A percentile compares a stretch with the other conserved stretches of the same genome.
Conservation (phyloP, 2,113 vertebrate genomes). For the Petaurus breviceps region DNA sequence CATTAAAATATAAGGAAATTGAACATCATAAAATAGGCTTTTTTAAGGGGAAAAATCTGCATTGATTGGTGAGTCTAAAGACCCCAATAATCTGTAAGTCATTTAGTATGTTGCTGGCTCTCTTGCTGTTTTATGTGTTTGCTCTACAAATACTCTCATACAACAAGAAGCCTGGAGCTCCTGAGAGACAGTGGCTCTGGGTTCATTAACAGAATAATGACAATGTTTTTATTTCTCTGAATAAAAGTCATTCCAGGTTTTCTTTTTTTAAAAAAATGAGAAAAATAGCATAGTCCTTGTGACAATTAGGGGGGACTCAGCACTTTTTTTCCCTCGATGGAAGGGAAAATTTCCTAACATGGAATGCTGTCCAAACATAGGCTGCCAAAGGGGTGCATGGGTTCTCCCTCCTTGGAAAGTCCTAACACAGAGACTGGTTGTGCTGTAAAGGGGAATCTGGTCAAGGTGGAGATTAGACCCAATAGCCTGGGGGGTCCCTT, state of each 20-base stretch:
- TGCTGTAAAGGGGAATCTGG: neutral
- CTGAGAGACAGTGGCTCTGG: neutral
- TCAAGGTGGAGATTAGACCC: neutral
- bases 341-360: neutral
- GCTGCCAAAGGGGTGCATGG: neutral
- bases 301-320: neutral
- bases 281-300: no score
- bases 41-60: conserved; percentile 51
- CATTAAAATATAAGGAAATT: conserved; percentile 79
- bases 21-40: conserved; percentile 76
- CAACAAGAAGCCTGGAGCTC: neutral
- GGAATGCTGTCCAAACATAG: neutral
- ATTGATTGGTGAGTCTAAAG: neutral
- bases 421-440: neutral
- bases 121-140: neutral
- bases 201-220: neutral
- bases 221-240: neutral
- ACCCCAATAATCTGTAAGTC: neutral
- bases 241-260: neutral
- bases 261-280: neutral
- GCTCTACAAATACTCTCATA: neutral
- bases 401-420: neutral
- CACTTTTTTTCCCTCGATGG: neutral
- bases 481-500: neutral
- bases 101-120: accelerated